Base-by-base conservation (phyloP, 2,888 invertebrate genomes). In the Rhagophthalmus giganteus region DNA sequence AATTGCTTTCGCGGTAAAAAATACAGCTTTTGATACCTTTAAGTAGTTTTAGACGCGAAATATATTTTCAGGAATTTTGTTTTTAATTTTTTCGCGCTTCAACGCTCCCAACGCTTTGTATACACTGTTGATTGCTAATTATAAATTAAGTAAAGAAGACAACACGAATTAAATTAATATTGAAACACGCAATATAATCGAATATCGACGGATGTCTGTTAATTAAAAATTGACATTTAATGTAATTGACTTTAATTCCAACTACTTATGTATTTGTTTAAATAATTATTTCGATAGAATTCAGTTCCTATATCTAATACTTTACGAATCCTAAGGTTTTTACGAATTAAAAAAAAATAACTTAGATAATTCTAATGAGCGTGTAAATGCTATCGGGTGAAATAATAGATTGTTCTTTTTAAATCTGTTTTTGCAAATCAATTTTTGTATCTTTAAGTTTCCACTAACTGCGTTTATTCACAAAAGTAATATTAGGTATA, bases 1-100 rank as follows among this genome's bases (percentile, higher is more conserved):
- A 72, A 73, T 72, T 72, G 70, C 64, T 69, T 67, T 61, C 57
- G 56, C 54, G 57, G 57, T 61, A 57, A 61, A 66, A 66, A 68
- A 67, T 66, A 51, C 44, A 44, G 42, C 37, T 28, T 34, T 42
- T 53, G 59, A 57, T 57, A 59, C 59, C 51, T 57, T 53, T 48
- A 51, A 57, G 50, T 49, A 51, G 53, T 39, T 58, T 50, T 47
- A 39, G 54, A 52, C 51, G 40, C 51, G 47, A 35, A 30, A 35
- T 33, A 26, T 41, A 39, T 45, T 54, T 44, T 32, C 32, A 9
- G 24, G 38, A 27, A 15, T 46, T 55, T 50, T 51, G 14, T 55
- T 47, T 54, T 42, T 34, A 44, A 47, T 52, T 55, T 50, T 52
- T 46, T 46, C 39, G 30, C 14, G 40, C 20, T 45, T 51, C 38